Conservation (phyloP, 1,140 invertebrate genomes). For the Heterodera schachtii region DNA sequence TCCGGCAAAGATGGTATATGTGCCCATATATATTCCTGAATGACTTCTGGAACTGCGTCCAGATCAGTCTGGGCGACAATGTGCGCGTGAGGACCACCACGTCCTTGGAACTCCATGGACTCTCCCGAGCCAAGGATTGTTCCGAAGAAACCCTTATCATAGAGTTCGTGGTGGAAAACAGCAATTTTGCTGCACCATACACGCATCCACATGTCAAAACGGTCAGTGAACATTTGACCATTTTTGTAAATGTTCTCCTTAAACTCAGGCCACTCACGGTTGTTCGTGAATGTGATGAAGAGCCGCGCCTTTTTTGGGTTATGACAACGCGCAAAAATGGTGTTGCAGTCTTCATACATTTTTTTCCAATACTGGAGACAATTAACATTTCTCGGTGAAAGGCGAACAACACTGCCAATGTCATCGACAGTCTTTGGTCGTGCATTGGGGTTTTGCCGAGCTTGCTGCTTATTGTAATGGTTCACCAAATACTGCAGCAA, state of each 20-base stretch:
- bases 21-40: conserved; percentile 16
- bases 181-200: not conserved
- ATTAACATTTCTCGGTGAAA: not conserved
- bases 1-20: conserved; percentile 5
- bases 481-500: not conserved
- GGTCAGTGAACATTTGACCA: not conserved
- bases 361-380: not conserved
- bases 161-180: not conserved
- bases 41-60: conserved; percentile 2
- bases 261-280: too few species aligned
- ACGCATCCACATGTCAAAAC: conserved; percentile 2
- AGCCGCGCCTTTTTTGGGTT: too few species aligned
- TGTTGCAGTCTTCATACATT: too few species aligned
- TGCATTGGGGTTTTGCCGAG: too few species aligned
- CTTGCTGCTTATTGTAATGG: too few species aligned
- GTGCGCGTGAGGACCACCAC: conserved; percentile 13
- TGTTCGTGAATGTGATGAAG: too few species aligned
- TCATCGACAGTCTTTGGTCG: not conserved
- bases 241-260: too few species aligned
- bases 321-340: too few species aligned
- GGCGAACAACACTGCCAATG: conserved; percentile 10
- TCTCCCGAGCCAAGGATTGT: conserved; percentile 14
- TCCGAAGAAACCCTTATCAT: not conserved
- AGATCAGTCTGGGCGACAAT: not conserved
- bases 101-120: conserved; percentile 16